Percentiles rank a stretch among this genome's conserved stretches.
These are phyloP conservation scores for Enteromius treurensis DNA, from an alignment of 2,797 vertebrate genomes.

Conservation along the genomic window DNA sequence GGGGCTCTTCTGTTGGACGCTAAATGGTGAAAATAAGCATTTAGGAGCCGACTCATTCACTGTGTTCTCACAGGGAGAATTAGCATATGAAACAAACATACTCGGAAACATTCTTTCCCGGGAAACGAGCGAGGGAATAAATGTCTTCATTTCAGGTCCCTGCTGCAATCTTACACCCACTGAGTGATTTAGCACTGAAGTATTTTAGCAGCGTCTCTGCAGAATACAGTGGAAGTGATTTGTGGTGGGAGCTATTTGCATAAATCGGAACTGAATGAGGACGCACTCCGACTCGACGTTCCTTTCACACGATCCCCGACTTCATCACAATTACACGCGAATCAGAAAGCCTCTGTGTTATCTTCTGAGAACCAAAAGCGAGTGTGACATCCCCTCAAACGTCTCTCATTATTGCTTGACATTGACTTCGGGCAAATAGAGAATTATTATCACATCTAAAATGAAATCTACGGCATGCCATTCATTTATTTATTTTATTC, in stretches of 20 bases:
- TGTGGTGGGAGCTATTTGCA: constrained; percentile 45
- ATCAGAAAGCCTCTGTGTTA: not conserved
- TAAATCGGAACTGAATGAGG: constrained; percentile 36
- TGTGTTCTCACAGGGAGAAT: constrained; percentile 41
- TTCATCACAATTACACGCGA: constrained; percentile 20
- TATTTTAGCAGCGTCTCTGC: constrained; percentile 58
- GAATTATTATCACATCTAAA: constrained; percentile 32
- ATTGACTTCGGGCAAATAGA: constrained; percentile 21
- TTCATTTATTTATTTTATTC: constrained; percentile 8
- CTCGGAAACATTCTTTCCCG: constrained; percentile 42
- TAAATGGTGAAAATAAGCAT: constrained; percentile 51
- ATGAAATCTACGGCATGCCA: not conserved
- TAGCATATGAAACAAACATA: constrained; percentile 58
- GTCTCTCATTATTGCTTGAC: not conserved
- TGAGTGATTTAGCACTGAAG: constrained; percentile 44
- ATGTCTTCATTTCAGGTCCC: constrained; percentile 42
- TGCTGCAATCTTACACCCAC: constrained; percentile 33
- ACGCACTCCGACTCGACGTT: constrained; percentile 21
- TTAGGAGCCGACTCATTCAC: constrained; percentile 39
- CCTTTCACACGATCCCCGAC: constrained; percentile 38
- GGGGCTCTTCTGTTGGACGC: constrained; percentile 46
- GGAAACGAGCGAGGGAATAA: constrained; percentile 31
- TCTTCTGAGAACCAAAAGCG: constrained; percentile 1
- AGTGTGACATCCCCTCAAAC: constrained; percentile 32
- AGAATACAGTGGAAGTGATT: constrained; percentile 38